Conservation (phyloP, 2,888 invertebrate genomes). For the Morinoia aosen region DNA sequence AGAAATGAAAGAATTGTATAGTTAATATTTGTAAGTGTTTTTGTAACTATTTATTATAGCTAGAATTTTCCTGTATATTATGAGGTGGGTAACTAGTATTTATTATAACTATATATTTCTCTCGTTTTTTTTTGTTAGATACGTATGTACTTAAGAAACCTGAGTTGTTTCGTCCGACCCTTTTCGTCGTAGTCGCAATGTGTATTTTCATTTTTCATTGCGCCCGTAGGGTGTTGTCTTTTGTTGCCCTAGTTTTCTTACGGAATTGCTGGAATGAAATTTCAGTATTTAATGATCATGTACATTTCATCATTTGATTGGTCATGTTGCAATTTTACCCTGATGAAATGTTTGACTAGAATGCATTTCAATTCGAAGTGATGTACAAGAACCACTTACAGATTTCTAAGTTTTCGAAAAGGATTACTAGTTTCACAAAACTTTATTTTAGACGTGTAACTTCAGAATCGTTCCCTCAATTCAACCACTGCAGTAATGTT, state of each 20-base stretch:
- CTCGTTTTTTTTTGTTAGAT: background rate
- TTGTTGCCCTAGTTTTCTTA: background rate
- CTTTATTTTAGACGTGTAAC: too few relatives aligned
- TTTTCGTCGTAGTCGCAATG: background rate
- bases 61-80: slow-evolving; percentile 1
- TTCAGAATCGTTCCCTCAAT: too few relatives aligned
- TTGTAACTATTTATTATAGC: background rate
- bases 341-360: background rate
- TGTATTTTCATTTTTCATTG: background rate
- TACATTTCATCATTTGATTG: background rate
- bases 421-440: background rate
- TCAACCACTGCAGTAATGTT: too few relatives aligned
- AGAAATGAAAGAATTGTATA: background rate
- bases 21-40: background rate
- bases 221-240: background rate
- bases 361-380: background rate
- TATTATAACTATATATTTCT: background rate
- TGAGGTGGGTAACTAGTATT: slow-evolving; percentile 9
- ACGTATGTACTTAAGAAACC: background rate
- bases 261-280: background rate
- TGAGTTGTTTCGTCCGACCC: background rate
- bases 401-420: background rate
- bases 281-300: background rate
- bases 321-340: background rate
- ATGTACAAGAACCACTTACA: background rate